Conservation (phyloP, 2,113 vertebrate species). For the Lepus americanus region DNA sequence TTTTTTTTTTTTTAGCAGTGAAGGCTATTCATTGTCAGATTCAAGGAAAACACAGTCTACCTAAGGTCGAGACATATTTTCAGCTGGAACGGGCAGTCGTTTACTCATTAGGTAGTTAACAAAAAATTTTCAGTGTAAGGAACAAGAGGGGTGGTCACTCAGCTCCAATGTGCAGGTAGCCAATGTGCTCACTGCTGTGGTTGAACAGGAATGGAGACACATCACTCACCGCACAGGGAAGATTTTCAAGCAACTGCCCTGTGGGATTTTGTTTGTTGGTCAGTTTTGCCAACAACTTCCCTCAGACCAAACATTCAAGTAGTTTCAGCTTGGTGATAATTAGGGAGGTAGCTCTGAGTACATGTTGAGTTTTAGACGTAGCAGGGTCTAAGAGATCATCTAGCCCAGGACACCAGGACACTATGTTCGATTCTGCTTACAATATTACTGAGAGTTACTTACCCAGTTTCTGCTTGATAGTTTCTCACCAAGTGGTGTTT, state of each 20-base stretch:
- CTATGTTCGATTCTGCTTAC: background rate
- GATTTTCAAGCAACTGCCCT: constrained; percentile 74
- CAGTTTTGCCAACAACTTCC: constrained; percentile 78
- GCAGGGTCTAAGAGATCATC: background rate
- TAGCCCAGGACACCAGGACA: no score
- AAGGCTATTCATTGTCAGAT: constrained; percentile 37
- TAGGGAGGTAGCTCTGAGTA: constrained; percentile 21
- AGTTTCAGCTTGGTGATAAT: constrained; percentile 27
- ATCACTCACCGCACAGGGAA: constrained; percentile 66
- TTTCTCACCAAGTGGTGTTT: background rate
- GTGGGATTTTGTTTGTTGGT: constrained; percentile 74
- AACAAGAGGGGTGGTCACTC: constrained; percentile 41
- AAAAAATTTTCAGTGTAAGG: constrained; percentile 80
- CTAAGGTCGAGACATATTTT: constrained; percentile 72
- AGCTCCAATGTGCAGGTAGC: constrained; percentile 1
- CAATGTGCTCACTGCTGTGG: constrained; percentile 54
- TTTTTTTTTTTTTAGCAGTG: background rate
- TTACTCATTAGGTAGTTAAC: constrained; percentile 64
- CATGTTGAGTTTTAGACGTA: background rate
- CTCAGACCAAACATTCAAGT: constrained; percentile 71
- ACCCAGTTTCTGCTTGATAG: background rate
- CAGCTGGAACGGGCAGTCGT: constrained; percentile 68
- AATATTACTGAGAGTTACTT: background rate
- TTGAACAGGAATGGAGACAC: constrained; percentile 68
- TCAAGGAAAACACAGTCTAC: constrained; percentile 74